phyloP scores from a whole-genome alignment of 2,113 vertebrate species.

The Struthidea cinerea region DNA sequence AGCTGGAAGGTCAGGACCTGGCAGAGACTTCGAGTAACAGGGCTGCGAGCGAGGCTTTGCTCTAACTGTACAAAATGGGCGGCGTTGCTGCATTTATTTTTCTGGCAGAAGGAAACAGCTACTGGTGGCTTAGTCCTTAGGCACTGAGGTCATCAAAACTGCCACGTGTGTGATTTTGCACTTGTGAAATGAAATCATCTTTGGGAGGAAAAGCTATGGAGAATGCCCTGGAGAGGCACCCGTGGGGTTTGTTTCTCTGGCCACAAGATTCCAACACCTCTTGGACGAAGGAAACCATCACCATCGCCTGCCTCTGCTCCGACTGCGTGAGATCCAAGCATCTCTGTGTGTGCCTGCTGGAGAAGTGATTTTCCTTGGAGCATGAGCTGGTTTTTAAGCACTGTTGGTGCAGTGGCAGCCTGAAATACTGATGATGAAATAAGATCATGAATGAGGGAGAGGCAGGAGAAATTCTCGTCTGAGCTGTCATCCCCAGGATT shows the following conservation, averaged over 20 bases:
- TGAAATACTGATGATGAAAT: neutral
- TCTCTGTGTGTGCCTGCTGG: neutral
- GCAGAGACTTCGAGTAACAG: neutral
- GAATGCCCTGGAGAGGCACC: neutral
- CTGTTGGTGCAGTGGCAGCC: neutral
- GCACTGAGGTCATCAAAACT: neutral
- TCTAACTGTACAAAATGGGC: accelerated
- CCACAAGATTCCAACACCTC: neutral
- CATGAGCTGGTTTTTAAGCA: conserved; percentile 42
- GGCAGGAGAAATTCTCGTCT: neutral
- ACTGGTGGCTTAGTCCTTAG: neutral
- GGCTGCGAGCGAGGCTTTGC: neutral
- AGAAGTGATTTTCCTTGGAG: conserved; percentile 24
- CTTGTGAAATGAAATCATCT: neutral
- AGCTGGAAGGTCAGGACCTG: neutral
- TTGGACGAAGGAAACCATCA: neutral
- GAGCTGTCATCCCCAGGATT: neutral
- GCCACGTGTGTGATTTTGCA: neutral
- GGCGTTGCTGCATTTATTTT: neutral
- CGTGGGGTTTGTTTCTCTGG: neutral
- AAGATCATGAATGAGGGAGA: neutral
- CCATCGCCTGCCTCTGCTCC: neutral
- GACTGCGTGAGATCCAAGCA: accelerated
- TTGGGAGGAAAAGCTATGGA: neutral
- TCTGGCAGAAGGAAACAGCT: neutral